A percentile compares a stretch with the other conserved stretches of the same genome.
These are phyloP conservation scores for Ischnus inquisitorius DNA, from an alignment of 2,888 invertebrate species.

Conservation along the genomic window DNA sequence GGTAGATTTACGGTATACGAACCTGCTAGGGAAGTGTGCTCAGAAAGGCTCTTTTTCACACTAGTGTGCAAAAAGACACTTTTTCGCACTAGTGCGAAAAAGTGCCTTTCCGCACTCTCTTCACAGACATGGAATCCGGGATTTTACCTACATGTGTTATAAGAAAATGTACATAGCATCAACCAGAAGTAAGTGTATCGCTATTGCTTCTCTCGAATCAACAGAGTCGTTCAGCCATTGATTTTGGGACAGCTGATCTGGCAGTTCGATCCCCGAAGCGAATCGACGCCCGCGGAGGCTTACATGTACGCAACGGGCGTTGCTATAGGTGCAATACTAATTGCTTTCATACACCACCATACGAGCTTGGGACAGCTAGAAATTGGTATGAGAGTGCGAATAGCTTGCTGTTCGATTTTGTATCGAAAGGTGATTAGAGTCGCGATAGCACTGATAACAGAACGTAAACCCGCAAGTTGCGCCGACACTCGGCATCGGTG, in stretches of 20 bases:
- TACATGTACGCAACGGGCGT: constrained; percentile 89
- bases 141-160: too few species aligned
- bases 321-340: constrained; percentile 87
- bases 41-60: too few species aligned
- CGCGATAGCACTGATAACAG: too few species aligned
- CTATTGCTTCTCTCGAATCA: constrained; percentile 30
- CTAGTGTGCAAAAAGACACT: too few species aligned
- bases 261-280: constrained; percentile 87
- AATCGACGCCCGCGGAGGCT: constrained; percentile 87
- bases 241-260: constrained; percentile 88
- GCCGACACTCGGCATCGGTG: neutral
- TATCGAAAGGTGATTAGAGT: constrained; percentile 90
- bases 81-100: too few species aligned
- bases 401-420: constrained; percentile 92
- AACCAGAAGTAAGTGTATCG: neutral
- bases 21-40: too few species aligned
- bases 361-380: constrained; percentile 87
- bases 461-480: too few species aligned
- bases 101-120: too few species aligned
- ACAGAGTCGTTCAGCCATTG: constrained; percentile 89
- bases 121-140: too few species aligned
- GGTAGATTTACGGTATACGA: too few species aligned
- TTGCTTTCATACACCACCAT: constrained; percentile 90
- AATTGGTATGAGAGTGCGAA: constrained; percentile 92
- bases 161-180: neutral